phyloP scores from a whole-genome alignment of 2,888 invertebrate species.

The Himalopsyche japonica region DNA sequence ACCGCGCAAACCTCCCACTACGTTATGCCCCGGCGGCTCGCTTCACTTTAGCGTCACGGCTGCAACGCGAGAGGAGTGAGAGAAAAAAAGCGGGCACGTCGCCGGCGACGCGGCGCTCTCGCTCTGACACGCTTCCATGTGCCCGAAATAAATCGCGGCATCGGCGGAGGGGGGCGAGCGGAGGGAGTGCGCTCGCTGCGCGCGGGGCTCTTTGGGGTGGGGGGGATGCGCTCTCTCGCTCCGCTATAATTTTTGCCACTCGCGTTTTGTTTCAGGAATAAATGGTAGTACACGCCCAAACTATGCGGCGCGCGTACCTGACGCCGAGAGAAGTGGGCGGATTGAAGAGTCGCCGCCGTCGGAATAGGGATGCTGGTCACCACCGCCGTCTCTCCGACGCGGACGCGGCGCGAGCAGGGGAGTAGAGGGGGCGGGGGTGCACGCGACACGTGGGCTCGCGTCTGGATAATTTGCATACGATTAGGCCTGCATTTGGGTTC shows the following conservation, averaged over 20 bases:
- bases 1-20: slow-evolving; percentile 41
- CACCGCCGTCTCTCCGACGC: neutral
- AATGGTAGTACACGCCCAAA: slow-evolving; percentile 38
- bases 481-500: slow-evolving; percentile 31
- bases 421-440: slow-evolving; percentile 40
- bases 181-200: neutral
- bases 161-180: slow-evolving; percentile 3
- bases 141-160: slow-evolving; percentile 20
- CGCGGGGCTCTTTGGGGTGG: slow-evolving; percentile 9
- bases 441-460: slow-evolving; percentile 36
- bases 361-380: slow-evolving; percentile 41
- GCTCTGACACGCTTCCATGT: slow-evolving; percentile 19
- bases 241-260: slow-evolving; percentile 37
- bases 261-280: slow-evolving; percentile 37
- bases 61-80: slow-evolving; percentile 31
- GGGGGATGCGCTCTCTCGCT: slow-evolving; percentile 38
- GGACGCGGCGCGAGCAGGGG: neutral
- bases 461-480: slow-evolving; percentile 33
- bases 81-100: slow-evolving; percentile 30
- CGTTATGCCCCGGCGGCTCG: slow-evolving; percentile 48
- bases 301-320: slow-evolving; percentile 41
- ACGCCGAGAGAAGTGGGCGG: neutral
- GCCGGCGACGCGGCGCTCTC: slow-evolving; percentile 13
- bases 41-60: slow-evolving; percentile 33
- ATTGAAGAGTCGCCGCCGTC: neutral